Evolutionary conservation across 2,888 invertebrate genomes (phyloP).

Genomic region (Microctonus brassicae): DNA sequence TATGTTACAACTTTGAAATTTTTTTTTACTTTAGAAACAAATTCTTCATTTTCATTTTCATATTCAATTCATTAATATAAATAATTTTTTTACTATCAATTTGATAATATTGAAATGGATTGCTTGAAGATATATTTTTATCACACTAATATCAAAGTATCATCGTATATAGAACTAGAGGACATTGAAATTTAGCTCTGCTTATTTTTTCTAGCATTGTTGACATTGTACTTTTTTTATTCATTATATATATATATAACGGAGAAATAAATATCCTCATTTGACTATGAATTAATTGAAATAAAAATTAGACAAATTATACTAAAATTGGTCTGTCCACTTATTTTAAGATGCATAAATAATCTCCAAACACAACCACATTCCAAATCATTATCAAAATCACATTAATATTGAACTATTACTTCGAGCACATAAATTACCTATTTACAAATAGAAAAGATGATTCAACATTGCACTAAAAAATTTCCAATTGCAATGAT

Average conservation of each 20-base stretch:
- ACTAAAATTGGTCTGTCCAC: not conserved
- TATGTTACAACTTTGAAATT: conserved; percentile 61
- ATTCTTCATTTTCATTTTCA: not conserved
- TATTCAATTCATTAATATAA: conserved; percentile 11
- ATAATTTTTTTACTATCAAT: not conserved
- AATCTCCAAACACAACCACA: conserved; percentile 11
- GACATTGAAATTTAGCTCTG: too few species aligned
- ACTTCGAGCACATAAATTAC: conserved; percentile 40
- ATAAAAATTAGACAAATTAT: not conserved
- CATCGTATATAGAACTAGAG: too few species aligned
- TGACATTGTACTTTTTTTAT: too few species aligned
- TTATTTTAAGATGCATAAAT: not conserved
- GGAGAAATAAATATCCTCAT: too few species aligned
- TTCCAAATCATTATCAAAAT: not conserved
- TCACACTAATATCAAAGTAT: too few species aligned
- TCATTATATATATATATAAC: too few species aligned
- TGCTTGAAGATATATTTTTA: conserved; percentile 2
- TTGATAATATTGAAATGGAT: not conserved
- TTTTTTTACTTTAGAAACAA: too few species aligned
- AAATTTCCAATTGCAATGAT: conserved; percentile 50
- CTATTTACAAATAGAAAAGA: conserved; percentile 53
- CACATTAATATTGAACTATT: not conserved
- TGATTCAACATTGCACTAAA: conserved; percentile 62
- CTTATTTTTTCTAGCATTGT: too few species aligned
- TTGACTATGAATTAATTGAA: not conserved